Evolutionary conservation across 2,888 invertebrate species (phyloP), one percentile per base, ranked within the genome.

Genomic region (Lasioglossum malachurum): DNA sequence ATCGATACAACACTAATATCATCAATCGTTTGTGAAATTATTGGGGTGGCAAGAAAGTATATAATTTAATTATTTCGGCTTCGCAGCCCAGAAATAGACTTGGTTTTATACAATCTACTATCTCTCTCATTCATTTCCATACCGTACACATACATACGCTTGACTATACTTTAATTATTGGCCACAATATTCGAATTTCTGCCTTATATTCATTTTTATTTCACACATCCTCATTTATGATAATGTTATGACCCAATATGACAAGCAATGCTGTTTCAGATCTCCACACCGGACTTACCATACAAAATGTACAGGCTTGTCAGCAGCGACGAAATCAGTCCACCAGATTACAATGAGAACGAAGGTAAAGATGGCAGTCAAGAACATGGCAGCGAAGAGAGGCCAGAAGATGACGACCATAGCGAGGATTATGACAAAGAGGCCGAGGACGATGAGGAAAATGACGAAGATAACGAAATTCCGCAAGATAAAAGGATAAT

Each of bases 321-420:
- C 8, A 2, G 5, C 16, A 0, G 0, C 7, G 35, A 46, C 1
- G 44, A 74, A 10, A 0, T 23, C 12, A 4, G 16, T 0, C 1
- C 4, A 35, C 4, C 14, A 31, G n/a, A 31, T 4, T 76, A 76
- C 2, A 35, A 57, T 27, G 41, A 72, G 27, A 46, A 75, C 14
- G 76, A 73, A 0, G 53, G 19, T 12, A 5, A 23, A 2, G 44
- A 73, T n/a, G 76, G 44, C n/a, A 76, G 76, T n/a, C 31, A 82
- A 16, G 74, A 82, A 57, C 44, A 10, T 10, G 67, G 82, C 7
- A 82, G 82, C 38, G 60, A 79, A 10, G 64, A 82, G 46, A 46
- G 12, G 10, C 10, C 41, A 7, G 1, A 31, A 14, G n/a, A 73
- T 4, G 16, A 38, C 5, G n/a, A 60, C n/a, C 35, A 46, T 1